Evolutionary conservation across 2,113 vertebrate genomes (phyloP).

Genomic region (Neogale vison): DNA sequence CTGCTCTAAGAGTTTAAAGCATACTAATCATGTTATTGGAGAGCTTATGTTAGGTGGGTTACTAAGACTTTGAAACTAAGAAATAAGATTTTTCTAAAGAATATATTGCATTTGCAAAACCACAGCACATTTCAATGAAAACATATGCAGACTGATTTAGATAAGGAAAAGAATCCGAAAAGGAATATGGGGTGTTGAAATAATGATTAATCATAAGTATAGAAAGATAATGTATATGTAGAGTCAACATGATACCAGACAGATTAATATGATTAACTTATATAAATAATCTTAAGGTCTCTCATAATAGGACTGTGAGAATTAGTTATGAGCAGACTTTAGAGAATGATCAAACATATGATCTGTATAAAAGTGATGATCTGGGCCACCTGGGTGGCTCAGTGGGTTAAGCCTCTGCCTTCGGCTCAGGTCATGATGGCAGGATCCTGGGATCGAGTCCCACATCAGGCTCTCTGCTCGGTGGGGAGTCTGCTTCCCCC

Average conservation of each 20-base stretch:
- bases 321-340: background rate
- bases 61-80: slow-evolving; percentile 19
- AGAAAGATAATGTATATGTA: background rate
- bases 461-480: no score
- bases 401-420: no score
- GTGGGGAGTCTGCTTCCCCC: no score
- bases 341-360: background rate
- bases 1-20: background rate
- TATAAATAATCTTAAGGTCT: background rate
- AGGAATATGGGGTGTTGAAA: background rate
- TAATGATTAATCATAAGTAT: background rate
- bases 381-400: no score
- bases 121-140: background rate
- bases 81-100: slow-evolving; percentile 31
- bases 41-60: background rate
- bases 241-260: background rate
- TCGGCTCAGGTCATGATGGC: no score
- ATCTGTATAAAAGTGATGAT: background rate
- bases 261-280: background rate
- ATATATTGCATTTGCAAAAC: background rate
- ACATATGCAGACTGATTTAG: background rate
- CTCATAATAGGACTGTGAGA: background rate
- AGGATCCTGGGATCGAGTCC: no score
- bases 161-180: background rate
- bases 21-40: background rate